phyloP scores from a whole-genome alignment of 2,113 vertebrate genomes.

The Sceloporus tristichus region DNA sequence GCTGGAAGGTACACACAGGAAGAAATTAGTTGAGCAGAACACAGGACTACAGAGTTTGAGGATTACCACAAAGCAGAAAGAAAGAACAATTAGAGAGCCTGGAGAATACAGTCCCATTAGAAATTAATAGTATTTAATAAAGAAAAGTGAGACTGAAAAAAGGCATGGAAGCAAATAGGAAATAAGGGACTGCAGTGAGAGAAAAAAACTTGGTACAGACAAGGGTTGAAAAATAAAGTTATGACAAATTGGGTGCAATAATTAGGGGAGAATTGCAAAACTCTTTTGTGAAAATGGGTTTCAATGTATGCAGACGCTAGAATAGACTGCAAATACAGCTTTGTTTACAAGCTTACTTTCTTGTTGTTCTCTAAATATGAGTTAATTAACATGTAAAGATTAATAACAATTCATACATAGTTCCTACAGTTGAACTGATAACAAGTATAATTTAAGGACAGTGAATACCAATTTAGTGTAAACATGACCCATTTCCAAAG shows the following conservation, averaged over 20 bases:
- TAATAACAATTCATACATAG: background rate
- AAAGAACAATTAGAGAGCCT: conserved; percentile 7
- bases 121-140: conserved; percentile 4
- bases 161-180: background rate
- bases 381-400: background rate
- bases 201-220: background rate
- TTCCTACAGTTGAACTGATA: conserved; percentile 19
- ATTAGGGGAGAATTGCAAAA: background rate
- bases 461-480: background rate
- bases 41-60: background rate
- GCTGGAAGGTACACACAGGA: conserved; percentile 2
- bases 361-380: conserved; percentile 9
- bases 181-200: background rate
- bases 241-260: background rate
- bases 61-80: background rate
- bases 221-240: background rate
- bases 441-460: conserved; percentile 8
- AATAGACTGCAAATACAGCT: background rate
- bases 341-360: background rate
- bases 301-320: background rate
- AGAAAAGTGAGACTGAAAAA: background rate
- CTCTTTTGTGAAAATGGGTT: background rate
- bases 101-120: background rate
- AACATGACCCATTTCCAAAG: background rate
- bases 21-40: conserved; percentile 21